Evolutionary conservation across 2,113 vertebrate genomes (phyloP).

Genomic region (Gavialis gangeticus): DNA sequence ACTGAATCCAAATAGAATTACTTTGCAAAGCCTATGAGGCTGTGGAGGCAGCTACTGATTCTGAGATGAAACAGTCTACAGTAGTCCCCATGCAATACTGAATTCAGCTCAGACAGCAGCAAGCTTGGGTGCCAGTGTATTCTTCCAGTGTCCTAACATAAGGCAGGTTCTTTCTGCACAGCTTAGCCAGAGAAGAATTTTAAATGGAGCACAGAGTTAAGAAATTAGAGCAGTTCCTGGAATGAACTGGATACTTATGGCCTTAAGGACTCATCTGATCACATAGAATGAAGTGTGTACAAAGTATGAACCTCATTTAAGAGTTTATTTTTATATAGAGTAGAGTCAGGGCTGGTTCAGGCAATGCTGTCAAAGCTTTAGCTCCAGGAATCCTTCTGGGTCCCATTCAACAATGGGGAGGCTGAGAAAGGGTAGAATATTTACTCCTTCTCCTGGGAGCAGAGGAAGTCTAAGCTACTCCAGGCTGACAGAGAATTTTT

Average conservation of each 20-base stretch:
- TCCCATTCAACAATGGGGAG: not conserved
- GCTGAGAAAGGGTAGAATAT: not conserved
- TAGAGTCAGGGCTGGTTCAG: not conserved
- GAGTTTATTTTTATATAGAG: not conserved
- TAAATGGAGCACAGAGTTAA: not conserved
- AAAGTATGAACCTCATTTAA: not conserved
- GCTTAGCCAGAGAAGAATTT: not conserved
- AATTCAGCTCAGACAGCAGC: not conserved
- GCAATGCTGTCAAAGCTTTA: not conserved
- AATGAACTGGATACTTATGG: not conserved
- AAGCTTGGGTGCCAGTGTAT: not conserved
- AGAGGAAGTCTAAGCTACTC: not conserved
- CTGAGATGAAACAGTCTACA: not conserved
- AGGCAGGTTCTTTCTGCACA: not conserved
- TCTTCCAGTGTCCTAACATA: not conserved
- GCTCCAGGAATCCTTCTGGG: not conserved
- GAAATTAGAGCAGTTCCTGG: not conserved
- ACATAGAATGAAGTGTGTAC: not conserved
- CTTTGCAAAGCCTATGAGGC: not conserved
- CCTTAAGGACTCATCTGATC: not conserved
- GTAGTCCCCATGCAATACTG: not conserved
- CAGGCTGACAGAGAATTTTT: not conserved
- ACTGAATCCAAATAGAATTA: not conserved
- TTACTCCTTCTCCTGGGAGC: not conserved
- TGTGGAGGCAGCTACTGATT: not conserved